These are phyloP conservation scores for Centroberyx gerrardi DNA, from an alignment of 2,797 vertebrate genomes.

Conservation along the genomic window DNA sequence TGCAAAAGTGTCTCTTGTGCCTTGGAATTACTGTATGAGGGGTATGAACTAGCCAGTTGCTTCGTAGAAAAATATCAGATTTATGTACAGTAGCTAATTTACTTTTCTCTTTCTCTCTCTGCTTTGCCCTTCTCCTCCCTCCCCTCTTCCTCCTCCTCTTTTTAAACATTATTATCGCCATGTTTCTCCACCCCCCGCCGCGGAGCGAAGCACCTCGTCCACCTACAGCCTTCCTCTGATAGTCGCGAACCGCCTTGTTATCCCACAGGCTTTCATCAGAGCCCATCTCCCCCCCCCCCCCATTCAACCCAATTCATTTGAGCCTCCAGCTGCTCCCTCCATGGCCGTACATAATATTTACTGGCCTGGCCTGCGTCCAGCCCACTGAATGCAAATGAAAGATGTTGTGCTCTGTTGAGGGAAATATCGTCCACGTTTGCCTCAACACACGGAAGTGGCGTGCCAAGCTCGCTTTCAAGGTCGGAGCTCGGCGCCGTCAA, in stretches of 20 bases:
- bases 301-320: conserved; percentile 32
- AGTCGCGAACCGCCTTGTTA: conserved; percentile 5
- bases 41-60: too few relatives aligned
- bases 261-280: conserved; percentile 27
- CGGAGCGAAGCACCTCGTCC: conserved; percentile 9
- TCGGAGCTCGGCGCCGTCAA: conserved; percentile 27
- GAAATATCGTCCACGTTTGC: conserved; percentile 2
- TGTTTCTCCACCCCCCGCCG: conserved; percentile 28
- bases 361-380: conserved; percentile 24
- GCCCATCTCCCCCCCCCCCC: neutral
- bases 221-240: conserved; percentile 26
- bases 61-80: too few relatives aligned
- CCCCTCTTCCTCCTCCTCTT: neutral
- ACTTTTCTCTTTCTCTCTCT: conserved; percentile 6
- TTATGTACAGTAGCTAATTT: neutral
- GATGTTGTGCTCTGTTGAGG: conserved; percentile 43
- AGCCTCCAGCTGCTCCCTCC: conserved; percentile 47
- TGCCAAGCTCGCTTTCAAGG: conserved; percentile 49
- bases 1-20: too few relatives aligned
- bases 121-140: neutral
- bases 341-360: conserved; percentile 29
- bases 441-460: conserved; percentile 7
- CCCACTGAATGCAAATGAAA: conserved; percentile 40
- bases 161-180: conserved; percentile 13
- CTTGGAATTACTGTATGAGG: too few relatives aligned